These are phyloP conservation scores for Labrus mixtus DNA, from an alignment of 2,113 vertebrate species.

Conservation along the genomic window DNA sequence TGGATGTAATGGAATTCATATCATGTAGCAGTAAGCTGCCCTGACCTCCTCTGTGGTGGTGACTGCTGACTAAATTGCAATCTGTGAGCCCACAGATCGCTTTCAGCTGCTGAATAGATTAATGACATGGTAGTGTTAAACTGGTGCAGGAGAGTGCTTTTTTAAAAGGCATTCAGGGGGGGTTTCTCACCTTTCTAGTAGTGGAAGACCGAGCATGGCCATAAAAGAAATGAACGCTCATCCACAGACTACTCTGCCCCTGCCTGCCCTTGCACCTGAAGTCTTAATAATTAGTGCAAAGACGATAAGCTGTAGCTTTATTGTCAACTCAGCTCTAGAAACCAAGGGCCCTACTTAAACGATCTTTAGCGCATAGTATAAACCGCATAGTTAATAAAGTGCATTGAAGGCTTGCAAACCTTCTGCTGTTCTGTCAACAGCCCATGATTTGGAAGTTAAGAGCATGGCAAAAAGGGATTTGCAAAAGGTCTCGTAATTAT, in stretches of 20 bases:
- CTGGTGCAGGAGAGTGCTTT: neutral
- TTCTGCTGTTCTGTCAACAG: neutral
- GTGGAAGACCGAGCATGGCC: conserved; percentile 14
- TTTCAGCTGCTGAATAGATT: conserved; percentile 42
- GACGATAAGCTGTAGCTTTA: conserved; percentile 29
- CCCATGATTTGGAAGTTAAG: neutral
- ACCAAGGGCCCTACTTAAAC: neutral
- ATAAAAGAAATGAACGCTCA: conserved; percentile 36
- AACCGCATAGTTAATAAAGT: neutral
- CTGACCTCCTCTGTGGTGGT: conserved; percentile 50
- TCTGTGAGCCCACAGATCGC: conserved; percentile 30
- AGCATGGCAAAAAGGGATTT: neutral
- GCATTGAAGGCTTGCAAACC: neutral
- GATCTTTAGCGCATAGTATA: neutral
- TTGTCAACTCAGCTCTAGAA: conserved; percentile 27
- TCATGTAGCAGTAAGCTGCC: conserved; percentile 42
- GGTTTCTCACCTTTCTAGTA: conserved; percentile 36
- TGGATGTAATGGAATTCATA: conserved; percentile 63
- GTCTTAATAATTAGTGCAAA: conserved; percentile 28
- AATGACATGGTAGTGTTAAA: conserved; percentile 37
- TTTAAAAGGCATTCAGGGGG: neutral
- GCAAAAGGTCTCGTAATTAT: neutral
- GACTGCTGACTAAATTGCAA: conserved; percentile 39
- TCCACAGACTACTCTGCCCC: conserved; percentile 5
- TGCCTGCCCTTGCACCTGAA: conserved; percentile 24